A percentile compares a stretch with the other conserved stretches of the same genome.
phyloP scores from a whole-genome alignment of 2,113 vertebrate genomes.

The Mastomys coucha region DNA sequence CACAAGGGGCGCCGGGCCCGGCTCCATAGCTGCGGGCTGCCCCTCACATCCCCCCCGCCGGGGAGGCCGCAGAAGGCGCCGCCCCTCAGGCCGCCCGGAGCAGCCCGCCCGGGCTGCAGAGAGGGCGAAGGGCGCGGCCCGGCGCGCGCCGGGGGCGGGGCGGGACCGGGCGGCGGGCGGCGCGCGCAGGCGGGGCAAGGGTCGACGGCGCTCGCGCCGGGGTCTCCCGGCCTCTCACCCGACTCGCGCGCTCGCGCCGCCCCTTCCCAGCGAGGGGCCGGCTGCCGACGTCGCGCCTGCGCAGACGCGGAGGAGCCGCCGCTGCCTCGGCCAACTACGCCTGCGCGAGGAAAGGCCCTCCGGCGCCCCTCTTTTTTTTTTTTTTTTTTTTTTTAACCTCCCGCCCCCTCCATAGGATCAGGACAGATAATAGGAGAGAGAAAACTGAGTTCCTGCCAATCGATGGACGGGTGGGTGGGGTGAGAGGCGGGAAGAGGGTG shows the following conservation, averaged over 20 bases:
- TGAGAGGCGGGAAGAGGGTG: slow-evolving; percentile 34
- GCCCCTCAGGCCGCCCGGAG: slow-evolving; percentile 75
- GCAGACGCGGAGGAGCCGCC: slow-evolving; percentile 56
- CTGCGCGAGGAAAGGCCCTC: slow-evolving; percentile 62
- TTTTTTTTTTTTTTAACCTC: slow-evolving; percentile 34
- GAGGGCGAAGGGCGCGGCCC: slow-evolving; percentile 72
- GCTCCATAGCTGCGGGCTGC: slow-evolving; percentile 87
- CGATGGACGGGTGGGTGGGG: slow-evolving; percentile 47
- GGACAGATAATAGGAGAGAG: slow-evolving; percentile 62
- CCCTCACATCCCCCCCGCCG: slow-evolving; percentile 85
- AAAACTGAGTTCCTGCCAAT: slow-evolving; percentile 75
- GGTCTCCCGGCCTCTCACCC: slow-evolving; percentile 49
- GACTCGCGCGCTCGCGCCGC: slow-evolving; percentile 22
- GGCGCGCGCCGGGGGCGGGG: slow-evolving; percentile 54
- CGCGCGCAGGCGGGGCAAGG: slow-evolving; percentile 7
- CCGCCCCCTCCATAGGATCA: neutral
- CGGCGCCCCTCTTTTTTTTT: slow-evolving; percentile 50
- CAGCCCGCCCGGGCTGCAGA: slow-evolving; percentile 62
- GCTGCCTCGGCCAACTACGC: slow-evolving; percentile 54
- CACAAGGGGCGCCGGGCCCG: slow-evolving; percentile 86
- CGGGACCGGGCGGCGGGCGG: slow-evolving; percentile 1
- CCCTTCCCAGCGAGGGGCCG: slow-evolving; percentile 48
- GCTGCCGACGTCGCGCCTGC: slow-evolving; percentile 72
- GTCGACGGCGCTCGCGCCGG: neutral
- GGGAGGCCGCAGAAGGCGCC: slow-evolving; percentile 79